phyloP scores from a whole-genome alignment of 2,797 vertebrate genomes.

The Scomberomorus guttatus region DNA sequence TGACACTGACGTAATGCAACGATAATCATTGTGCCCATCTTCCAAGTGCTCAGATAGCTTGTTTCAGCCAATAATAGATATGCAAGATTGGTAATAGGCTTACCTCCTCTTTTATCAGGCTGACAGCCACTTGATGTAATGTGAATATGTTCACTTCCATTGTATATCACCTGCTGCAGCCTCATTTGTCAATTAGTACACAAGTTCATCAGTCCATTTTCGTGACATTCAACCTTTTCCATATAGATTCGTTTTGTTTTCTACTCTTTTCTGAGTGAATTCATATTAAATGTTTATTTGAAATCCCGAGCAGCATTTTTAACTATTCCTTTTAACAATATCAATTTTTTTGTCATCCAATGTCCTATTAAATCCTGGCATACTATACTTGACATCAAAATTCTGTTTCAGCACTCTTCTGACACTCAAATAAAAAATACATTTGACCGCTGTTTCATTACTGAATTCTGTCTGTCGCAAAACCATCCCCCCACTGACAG shows the following conservation, averaged over 20 bases:
- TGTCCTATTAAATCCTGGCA: slow-evolving; percentile 14
- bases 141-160: background rate
- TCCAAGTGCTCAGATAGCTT: no score
- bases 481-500: slow-evolving; percentile 32
- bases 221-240: no score
- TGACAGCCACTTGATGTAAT: background rate
- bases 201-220: background rate
- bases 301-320: background rate
- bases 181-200: background rate
- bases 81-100: background rate
- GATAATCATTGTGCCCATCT: background rate
- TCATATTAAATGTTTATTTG: background rate
- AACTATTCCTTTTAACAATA: background rate
- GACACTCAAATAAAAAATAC: slow-evolving; percentile 39
- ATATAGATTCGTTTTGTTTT: no score
- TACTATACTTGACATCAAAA: slow-evolving; percentile 16
- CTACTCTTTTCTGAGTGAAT: background rate
- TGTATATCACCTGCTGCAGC: background rate
- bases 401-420: slow-evolving; percentile 18
- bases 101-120: background rate
- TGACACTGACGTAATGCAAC: no score
- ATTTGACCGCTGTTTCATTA: slow-evolving; percentile 48
- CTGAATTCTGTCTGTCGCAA: slow-evolving; percentile 45
- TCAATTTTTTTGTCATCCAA: background rate
- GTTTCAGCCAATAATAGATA: no score